Evolutionary conservation across 2,888 invertebrate species (phyloP), one percentile per base, ranked within the genome.

Genomic region (Eugnorisma glareosa): DNA sequence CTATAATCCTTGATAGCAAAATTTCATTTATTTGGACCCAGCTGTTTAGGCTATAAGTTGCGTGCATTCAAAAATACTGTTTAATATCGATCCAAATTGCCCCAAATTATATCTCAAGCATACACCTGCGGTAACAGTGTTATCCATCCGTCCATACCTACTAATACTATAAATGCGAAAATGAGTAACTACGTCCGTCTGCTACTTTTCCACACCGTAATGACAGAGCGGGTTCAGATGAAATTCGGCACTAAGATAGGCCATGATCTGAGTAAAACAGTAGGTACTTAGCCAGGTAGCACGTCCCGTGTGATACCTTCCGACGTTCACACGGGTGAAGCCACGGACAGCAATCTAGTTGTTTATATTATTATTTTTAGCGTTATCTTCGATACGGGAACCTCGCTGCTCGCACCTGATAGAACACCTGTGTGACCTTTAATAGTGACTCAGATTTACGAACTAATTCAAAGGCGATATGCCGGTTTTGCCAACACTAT

Each of bases 101-200:
- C 37, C 35, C 28, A 78, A 70, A 48, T 70, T 48, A 45, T 24
- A 18, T 64, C 72, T 79, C 72, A 77, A 79, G 72, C 79, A 64
- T 45, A 40, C 31, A 48, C 28, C 31, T 77, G 70, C n/a, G 43
- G 35, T 43, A 63, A 45, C 70, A 54, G 28, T 63, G 63, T 63
- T 37, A 37, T 63, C 63, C 61, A 63, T 63, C 61, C 5, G 28
- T 54, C 24, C 57, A 63, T 63, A 63, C 11, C 37, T 24, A 35
- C 31, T 35, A 35, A 31, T 61, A n/a, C 6, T 40, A 64, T 40
- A n/a, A 64, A 63, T n/a, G 15, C 37, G n/a, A 63, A 37, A 40
- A 1, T 64, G 24, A 48, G 48, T 24, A n/a, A n/a, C 13, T 59
- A 18, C 8, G 31, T 40, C 40, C 1, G n/a, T 40, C n/a, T 63